These are phyloP conservation scores for Monodelphis domestica DNA, from an alignment of 2,797 vertebrate species.

Conservation along the genomic window DNA sequence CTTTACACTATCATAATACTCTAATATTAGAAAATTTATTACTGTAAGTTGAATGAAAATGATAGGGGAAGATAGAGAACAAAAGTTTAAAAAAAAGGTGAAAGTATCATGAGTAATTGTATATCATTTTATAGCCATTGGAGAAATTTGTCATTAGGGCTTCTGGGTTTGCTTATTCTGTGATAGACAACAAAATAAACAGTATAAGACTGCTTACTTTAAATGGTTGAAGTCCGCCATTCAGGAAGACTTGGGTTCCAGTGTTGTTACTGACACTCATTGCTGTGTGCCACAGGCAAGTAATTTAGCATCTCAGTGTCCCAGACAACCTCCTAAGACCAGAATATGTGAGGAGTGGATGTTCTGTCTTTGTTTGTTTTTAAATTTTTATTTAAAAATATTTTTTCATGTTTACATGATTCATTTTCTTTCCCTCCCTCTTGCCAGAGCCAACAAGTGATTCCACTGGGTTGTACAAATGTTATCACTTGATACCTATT, in stretches of 20 bases:
- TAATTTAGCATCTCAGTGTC: background rate
- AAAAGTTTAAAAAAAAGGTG: slow-evolving; percentile 35
- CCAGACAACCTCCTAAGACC: background rate
- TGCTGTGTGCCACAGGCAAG: background rate
- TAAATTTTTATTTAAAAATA: no score
- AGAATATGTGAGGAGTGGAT: background rate
- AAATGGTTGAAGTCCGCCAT: background rate
- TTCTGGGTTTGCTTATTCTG: background rate
- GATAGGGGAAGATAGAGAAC: background rate
- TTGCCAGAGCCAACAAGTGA: no score
- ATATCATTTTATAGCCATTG: background rate
- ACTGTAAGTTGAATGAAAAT: background rate
- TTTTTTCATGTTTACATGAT: no score
- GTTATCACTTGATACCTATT: no score
- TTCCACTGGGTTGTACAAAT: no score
- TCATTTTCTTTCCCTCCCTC: no score
- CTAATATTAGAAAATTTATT: background rate
- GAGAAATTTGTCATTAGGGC: background rate
- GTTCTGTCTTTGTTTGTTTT: no score
- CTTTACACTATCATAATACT: background rate
- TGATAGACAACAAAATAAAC: background rate
- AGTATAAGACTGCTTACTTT: background rate
- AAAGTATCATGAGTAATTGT: slow-evolving; percentile 11
- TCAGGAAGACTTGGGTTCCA: background rate
- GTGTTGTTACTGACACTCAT: background rate